Base-by-base conservation (phyloP, 2,888 invertebrate genomes). In the Stenolophus ochropezus region DNA sequence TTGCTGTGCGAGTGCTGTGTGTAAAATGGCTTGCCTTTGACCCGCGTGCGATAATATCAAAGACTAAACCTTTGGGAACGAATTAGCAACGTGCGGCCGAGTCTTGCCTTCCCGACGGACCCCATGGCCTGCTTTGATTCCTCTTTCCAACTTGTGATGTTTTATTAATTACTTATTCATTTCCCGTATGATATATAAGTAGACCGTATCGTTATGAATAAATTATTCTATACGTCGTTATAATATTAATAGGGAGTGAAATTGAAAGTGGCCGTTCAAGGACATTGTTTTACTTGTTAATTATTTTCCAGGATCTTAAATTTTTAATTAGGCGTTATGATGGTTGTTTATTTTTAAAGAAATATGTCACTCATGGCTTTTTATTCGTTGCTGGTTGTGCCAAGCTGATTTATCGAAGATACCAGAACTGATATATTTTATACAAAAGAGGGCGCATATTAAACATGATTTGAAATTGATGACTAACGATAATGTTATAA, bases 111-210 rank as follows among this genome's bases (percentile, higher is more conserved):
- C 25, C 5, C 61, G n/a, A n/a, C 23, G 21, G 25, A 25, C 61
- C 61, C 21, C 11, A 4, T n/a, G n/a, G 6, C 33, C 33, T 25
- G 61, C 61, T n/a, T 23, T 25, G 61, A 25, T 61, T 61, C 61
- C 3, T 25, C 23, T 61, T 61, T 61, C 14, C 21, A 61, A 61
- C 61, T 61, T 61, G 61, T 61, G 61, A 61, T 61, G 61, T 61
- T 61, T 61, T 61, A 61, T 25, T 61, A 61, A 61, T 61, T 61
- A 61, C 25, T 61, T 61, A 61, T 61, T 61, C 61, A 61, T 61
- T 61, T 21, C n/a, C n/a, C 23, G 23, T 61, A 21, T 23, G 21
- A 61, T 61, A 25, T 61, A 25, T 61, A 61, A 58, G 25, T 11
- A 61, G 25, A 61, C n/a, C 14, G 25, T 61, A 27, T n/a, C 61